A percentile compares a stretch with the other conserved stretches of the same genome.
Conservation (phyloP, 2,113 vertebrate genomes). For the Neodon shergylaensis region DNA sequence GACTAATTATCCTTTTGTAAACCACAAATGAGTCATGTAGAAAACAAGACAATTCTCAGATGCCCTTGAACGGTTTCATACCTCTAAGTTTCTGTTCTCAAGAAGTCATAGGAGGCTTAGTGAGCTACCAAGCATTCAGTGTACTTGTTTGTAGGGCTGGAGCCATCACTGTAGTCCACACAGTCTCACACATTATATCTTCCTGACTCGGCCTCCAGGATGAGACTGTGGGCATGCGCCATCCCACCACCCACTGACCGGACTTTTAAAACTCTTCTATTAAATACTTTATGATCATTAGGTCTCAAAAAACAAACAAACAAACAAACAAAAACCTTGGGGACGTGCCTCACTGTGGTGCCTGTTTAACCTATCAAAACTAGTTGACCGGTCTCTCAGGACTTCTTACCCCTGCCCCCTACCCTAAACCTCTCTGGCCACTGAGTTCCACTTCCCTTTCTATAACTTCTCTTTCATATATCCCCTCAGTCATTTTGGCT, state of each 20-base stretch:
- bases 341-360: neutral
- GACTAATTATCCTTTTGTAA: neutral
- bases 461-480: neutral
- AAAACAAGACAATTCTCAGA: neutral
- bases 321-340: neutral
- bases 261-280: constrained; percentile 10
- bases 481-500: neutral
- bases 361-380: neutral
- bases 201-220: neutral
- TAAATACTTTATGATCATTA: neutral
- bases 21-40: neutral
- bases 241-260: neutral
- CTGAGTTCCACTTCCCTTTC: neutral
- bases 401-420: neutral
- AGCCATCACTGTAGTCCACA: neutral
- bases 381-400: neutral
- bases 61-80: neutral
- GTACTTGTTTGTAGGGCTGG: neutral
- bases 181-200: neutral
- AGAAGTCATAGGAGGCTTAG: neutral
- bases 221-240: neutral
- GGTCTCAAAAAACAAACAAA: neutral
- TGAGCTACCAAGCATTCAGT: neutral
- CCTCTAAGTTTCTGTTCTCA: neutral
- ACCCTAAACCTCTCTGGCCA: neutral